Evolutionary conservation across 2,113 vertebrate species (phyloP).

Genomic region (Solea solea): DNA sequence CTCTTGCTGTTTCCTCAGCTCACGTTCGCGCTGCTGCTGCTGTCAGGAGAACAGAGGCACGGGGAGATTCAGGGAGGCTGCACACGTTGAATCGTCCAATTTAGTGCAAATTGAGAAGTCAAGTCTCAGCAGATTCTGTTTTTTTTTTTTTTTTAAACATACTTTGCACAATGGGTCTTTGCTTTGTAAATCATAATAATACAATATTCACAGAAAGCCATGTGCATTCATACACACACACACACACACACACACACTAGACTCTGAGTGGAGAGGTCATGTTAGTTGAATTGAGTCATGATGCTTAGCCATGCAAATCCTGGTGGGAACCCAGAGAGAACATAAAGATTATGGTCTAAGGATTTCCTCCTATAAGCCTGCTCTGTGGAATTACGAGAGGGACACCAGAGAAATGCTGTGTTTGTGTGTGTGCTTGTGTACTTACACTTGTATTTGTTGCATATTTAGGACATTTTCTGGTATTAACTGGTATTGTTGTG

Average conservation of each 20-base stretch:
- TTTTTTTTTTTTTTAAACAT: no score
- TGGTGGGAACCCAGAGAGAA: slow-evolving; percentile 56
- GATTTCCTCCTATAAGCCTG: slow-evolving; percentile 61
- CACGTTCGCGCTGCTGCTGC: slow-evolving; percentile 93
- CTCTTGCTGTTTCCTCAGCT: slow-evolving; percentile 93
- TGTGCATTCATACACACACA: background rate
- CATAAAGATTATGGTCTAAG: slow-evolving; percentile 62
- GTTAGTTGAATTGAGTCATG: slow-evolving; percentile 53
- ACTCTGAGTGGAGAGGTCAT: slow-evolving; percentile 38
- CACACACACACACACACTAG: slow-evolving; percentile 22
- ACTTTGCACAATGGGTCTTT: no score
- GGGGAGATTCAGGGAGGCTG: background rate
- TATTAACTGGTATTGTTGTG: no score
- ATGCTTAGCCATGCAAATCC: slow-evolving; percentile 48
- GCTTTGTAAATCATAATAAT: no score
- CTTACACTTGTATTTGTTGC: background rate
- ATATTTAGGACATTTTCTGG: no score
- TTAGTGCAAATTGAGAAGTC: slow-evolving; percentile 5
- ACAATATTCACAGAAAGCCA: background rate
- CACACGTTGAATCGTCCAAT: background rate
- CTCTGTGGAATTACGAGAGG: slow-evolving; percentile 61
- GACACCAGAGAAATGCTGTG: slow-evolving; percentile 29
- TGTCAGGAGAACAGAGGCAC: slow-evolving; percentile 51
- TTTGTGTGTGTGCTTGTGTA: slow-evolving; percentile 6
- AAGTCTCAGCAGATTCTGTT: background rate